phyloP scores from a whole-genome alignment of 2,797 vertebrate genomes.

The Hypotaenidia philippensis region DNA sequence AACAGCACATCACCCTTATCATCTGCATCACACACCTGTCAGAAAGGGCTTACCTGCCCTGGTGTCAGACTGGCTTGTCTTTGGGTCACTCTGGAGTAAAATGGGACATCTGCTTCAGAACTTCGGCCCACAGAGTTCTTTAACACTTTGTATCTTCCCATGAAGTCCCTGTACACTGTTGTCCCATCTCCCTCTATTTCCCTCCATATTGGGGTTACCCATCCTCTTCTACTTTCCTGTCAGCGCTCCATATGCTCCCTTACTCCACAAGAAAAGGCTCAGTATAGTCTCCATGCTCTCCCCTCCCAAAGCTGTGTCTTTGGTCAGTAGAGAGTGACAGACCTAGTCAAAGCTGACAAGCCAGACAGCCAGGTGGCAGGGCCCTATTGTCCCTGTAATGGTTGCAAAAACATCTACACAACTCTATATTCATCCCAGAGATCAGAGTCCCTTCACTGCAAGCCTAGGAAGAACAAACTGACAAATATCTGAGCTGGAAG shows the following conservation, averaged over 20 bases:
- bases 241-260: not conserved
- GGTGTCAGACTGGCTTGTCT: not conserved
- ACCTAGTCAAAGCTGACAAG: accelerated
- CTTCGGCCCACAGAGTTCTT: not conserved
- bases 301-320: not conserved
- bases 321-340: not conserved
- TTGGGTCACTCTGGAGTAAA: not conserved
- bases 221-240: not conserved
- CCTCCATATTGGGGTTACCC: accelerated
- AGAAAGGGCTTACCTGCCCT: not conserved
- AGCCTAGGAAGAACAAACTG: not conserved
- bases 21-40: not conserved
- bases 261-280: not conserved
- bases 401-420: not conserved
- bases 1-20: not conserved
- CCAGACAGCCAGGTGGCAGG: not conserved
- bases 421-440: not conserved
- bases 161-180: not conserved
- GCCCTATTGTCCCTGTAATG: not conserved
- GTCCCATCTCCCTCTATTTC: not conserved
- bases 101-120: not conserved
- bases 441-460: not conserved
- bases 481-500: constrained; percentile 19
- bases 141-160: not conserved
- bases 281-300: not conserved